Base-by-base conservation (phyloP, 2,888 invertebrate species). In the Eupelmus urozonus region DNA sequence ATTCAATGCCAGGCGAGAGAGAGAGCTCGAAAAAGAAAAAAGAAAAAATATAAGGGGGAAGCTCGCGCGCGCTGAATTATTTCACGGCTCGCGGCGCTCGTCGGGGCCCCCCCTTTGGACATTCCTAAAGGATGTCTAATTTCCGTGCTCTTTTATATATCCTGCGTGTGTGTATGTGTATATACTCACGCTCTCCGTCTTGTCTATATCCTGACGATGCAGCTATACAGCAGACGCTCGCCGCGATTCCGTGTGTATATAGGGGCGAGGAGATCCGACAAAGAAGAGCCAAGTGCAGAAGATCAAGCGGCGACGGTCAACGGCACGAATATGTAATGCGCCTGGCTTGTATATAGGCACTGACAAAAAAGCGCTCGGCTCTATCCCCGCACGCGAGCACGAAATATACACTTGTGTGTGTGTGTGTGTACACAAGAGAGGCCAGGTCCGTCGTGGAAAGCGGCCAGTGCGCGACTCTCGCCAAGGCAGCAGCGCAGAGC, bases 41-140 rank as follows among this genome's bases (percentile, higher is more conserved):
- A 27, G 4, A 20, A 49, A 49, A 53, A 4, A 60, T 34, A 40
- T 59, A 70, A 23, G 60, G 70, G 72, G 53, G 11, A 69, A 34
- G 45, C 53, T 42, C 45, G 23, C 40, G 57, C 60, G 18, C 63
- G 27, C 57, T 69, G 74, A 78, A 78, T 74, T 70, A 78, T 78
- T 78, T 78, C 78, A 78, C 72, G 78, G 73, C 20, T 73, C 55
- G 40, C 66, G 60, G 78, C 20, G 65, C 53, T 57, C 67, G 25
- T 29, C 0, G 27, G 16, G 27, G n/a, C 18, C 3, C 1, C 25
- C 11, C 13, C 25, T 20, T 34, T 27, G 66, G 63, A 74, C 76
- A 76, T 76, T 76, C 76, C 76, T 45, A 63, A 62, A 76, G 69
- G 62, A 72, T 77, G 77, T 77, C 55, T 49, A 76, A 76, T 71